A percentile compares a stretch with the other conserved stretches of the same genome.
These are phyloP conservation scores for Helostoma temminkii DNA, from an alignment of 2,797 vertebrate genomes.

Conservation along the genomic window DNA sequence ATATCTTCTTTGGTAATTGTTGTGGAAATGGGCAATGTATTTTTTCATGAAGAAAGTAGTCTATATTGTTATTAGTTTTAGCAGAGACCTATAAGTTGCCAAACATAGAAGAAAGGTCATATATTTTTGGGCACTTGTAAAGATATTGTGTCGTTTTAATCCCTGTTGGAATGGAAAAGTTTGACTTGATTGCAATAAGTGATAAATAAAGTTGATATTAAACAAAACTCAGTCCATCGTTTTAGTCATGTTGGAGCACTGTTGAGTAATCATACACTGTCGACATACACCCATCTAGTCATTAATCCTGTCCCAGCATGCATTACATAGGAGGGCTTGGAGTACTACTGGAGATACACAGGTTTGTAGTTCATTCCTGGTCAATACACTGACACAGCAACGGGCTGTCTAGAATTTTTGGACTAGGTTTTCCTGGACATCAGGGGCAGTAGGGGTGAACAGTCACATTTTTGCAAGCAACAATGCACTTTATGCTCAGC, in stretches of 20 bases:
- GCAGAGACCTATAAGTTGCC: slow-evolving; percentile 58
- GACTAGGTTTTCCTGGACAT: too few species aligned
- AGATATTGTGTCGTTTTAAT: slow-evolving; percentile 59
- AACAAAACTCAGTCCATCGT: slow-evolving; percentile 6
- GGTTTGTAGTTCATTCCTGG: too few species aligned
- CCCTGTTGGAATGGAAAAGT: slow-evolving; percentile 48
- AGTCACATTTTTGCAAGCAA: too few species aligned
- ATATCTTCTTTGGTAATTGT: slow-evolving; percentile 50
- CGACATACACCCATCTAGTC: neutral
- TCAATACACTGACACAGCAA: too few species aligned
- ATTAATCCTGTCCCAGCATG: neutral
- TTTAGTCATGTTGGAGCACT: neutral
- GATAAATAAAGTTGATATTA: slow-evolving; percentile 19
- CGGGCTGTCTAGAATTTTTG: too few species aligned
- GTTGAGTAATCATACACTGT: neutral
- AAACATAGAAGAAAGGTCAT: slow-evolving; percentile 59
- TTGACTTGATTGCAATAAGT: slow-evolving; percentile 65
- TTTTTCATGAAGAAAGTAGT: slow-evolving; percentile 75
- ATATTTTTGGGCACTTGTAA: slow-evolving; percentile 70
- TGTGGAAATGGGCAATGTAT: slow-evolving; percentile 68
- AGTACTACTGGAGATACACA: too few species aligned
- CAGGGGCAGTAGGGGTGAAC: too few species aligned
- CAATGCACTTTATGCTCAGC: too few species aligned
- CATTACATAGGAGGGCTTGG: too few species aligned
- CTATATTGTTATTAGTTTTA: slow-evolving; percentile 62